A percentile compares a stretch with the other conserved stretches of the same genome.
Evolutionary conservation across 2,113 vertebrate genomes (phyloP).

Genomic region (Nyctereutes procyonoides): DNA sequence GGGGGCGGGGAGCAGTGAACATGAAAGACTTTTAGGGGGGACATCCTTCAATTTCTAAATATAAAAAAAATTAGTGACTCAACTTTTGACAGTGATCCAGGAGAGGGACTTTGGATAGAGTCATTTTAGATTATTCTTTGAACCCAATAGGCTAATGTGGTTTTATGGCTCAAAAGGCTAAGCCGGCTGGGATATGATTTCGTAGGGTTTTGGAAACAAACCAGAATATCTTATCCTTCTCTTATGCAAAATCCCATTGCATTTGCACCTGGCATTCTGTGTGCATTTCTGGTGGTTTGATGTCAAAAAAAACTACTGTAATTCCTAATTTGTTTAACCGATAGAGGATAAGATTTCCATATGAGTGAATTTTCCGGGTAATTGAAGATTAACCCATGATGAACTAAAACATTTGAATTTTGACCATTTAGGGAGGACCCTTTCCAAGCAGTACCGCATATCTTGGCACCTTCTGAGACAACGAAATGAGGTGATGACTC

Average conservation of each 20-base stretch:
- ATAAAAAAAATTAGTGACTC: not conserved
- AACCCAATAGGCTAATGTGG: not conserved
- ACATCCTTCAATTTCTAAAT: not conserved
- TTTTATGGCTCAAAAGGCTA: not conserved
- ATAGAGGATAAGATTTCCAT: not conserved
- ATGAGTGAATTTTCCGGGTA: not conserved
- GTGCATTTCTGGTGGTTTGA: not conserved
- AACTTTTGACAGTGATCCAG: not conserved
- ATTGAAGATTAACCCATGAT: not conserved
- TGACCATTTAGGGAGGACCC: not conserved
- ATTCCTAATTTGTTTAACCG: not conserved
- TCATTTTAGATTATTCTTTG: not conserved
- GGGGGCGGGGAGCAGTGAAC: not conserved
- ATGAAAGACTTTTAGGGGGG: not conserved
- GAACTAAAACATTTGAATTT: not conserved
- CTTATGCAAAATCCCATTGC: too few species aligned
- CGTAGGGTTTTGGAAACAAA: not conserved
- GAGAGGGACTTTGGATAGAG: not conserved
- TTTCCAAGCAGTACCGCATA: not conserved
- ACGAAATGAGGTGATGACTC: not conserved
- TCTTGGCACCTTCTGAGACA: not conserved
- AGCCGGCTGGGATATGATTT: not conserved
- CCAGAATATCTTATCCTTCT: not conserved
- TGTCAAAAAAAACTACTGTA: not conserved
- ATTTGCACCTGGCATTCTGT: not conserved